Conservation (phyloP, 2,113 vertebrate genomes). For the Caranx melampygus region DNA sequence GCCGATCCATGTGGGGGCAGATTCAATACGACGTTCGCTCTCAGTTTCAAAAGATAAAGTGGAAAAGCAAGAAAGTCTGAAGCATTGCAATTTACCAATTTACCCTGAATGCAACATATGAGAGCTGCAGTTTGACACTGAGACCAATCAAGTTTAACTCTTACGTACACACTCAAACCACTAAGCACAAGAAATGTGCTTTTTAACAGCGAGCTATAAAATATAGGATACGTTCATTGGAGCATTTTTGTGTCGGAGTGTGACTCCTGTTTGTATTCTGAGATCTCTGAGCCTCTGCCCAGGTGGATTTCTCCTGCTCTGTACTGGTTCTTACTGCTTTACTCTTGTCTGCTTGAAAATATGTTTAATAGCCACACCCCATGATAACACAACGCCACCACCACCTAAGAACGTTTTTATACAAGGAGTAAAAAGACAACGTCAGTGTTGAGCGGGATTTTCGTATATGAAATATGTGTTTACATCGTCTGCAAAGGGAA, state of each 20-base stretch:
- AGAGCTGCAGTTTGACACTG: constrained; percentile 11
- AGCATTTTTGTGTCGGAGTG: no score
- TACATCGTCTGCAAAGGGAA: not conserved
- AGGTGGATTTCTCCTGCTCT: not conserved
- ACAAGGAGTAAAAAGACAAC: not conserved
- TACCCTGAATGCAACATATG: no score
- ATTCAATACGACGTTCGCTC: constrained; percentile 49
- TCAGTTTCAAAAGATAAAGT: constrained; percentile 45
- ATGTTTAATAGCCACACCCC: constrained; percentile 1
- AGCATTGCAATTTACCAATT: constrained; percentile 5
- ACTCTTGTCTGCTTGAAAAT: constrained; percentile 19
- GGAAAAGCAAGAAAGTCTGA: constrained; percentile 34
- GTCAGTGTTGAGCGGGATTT: not conserved
- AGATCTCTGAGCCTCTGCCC: not conserved
- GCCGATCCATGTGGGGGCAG: constrained; percentile 48
- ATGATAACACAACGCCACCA: not conserved
- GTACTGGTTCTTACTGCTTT: not conserved
- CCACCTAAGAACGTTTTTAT: constrained; percentile 63
- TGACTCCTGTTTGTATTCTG: no score
- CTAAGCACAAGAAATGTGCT: no score
- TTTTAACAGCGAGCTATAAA: no score
- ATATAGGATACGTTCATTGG: no score
- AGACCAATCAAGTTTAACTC: constrained; percentile 40
- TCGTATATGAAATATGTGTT: no score
- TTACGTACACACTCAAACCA: no score